Evolutionary conservation across 2,797 vertebrate species (phyloP).

Genomic region (Chrysocyon brachyurus): DNA sequence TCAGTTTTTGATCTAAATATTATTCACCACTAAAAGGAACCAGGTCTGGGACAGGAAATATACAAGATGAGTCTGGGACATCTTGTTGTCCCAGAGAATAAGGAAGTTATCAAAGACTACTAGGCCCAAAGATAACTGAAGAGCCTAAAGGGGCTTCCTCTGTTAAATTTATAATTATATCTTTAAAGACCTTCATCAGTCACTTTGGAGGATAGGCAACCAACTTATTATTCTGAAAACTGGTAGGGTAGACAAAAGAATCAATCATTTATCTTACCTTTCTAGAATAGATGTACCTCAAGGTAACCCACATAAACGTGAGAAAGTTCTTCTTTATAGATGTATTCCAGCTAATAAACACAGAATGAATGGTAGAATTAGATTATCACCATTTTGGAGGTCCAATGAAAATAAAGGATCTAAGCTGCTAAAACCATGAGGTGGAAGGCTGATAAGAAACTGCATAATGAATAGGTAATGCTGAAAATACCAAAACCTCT

Average conservation of each 20-base stretch:
- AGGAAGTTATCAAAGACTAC: not conserved
- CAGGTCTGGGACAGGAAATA: not conserved
- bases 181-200: not conserved
- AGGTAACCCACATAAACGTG: not conserved
- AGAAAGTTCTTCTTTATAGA: not conserved
- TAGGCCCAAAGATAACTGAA: not conserved
- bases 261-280: not conserved
- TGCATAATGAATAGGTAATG: not conserved
- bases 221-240: not conserved
- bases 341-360: not conserved
- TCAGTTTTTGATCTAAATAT: not conserved
- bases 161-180: not conserved
- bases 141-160: not conserved
- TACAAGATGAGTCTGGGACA: not conserved
- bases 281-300: not conserved
- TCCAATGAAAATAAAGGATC: not conserved
- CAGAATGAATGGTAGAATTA: not conserved
- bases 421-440: not conserved
- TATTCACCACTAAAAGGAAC: not conserved
- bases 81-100: not conserved
- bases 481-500: not conserved
- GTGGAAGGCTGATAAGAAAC: not conserved
- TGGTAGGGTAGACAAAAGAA: not conserved
- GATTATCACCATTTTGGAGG: not conserved
- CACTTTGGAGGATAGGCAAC: not conserved